phyloP scores from a whole-genome alignment of 2,797 vertebrate genomes.

The Cryptoprocta ferox region DNA sequence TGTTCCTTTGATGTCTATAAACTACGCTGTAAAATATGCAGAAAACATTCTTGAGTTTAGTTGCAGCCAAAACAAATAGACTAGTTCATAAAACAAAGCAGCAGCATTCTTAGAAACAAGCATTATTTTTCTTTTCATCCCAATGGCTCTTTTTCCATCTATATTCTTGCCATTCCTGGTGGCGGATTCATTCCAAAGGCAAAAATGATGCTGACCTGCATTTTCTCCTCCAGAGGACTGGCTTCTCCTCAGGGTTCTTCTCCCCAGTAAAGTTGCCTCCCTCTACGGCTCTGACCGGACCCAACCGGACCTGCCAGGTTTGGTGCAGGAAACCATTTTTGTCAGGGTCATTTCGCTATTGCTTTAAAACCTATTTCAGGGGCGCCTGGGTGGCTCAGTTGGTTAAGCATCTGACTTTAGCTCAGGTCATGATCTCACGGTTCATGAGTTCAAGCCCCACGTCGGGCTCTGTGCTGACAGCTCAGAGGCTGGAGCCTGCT shows the following conservation, averaged over 20 bases:
- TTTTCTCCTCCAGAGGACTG: conserved; percentile 33
- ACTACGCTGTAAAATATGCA: conserved; percentile 80
- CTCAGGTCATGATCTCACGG: too few relatives aligned
- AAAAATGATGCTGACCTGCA: not conserved
- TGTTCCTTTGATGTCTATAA: conserved; percentile 81
- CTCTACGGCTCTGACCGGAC: not conserved
- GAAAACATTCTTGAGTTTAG: conserved; percentile 81
- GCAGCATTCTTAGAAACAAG: conserved; percentile 74
- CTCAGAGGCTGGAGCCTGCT: too few relatives aligned
- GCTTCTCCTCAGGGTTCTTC: not conserved
- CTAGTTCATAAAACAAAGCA: conserved; percentile 80
- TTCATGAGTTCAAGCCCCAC: too few relatives aligned
- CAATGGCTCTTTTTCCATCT: conserved; percentile 65
- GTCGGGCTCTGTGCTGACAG: too few relatives aligned
- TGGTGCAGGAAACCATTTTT: not conserved
- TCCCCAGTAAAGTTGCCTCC: conserved; percentile 8
- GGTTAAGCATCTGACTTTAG: accelerated
- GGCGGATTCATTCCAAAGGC: conserved; percentile 66
- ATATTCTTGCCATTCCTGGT: conserved; percentile 67
- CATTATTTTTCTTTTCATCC: conserved; percentile 55
- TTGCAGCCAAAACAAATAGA: conserved; percentile 80
- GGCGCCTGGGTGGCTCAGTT: too few relatives aligned
- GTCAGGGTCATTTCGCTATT: not conserved
- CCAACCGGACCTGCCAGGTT: not conserved
- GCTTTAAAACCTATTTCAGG: conserved; percentile 25